Evolutionary conservation across 1,140 invertebrate species (phyloP).

Genomic region (Drosophila funebris): DNA sequence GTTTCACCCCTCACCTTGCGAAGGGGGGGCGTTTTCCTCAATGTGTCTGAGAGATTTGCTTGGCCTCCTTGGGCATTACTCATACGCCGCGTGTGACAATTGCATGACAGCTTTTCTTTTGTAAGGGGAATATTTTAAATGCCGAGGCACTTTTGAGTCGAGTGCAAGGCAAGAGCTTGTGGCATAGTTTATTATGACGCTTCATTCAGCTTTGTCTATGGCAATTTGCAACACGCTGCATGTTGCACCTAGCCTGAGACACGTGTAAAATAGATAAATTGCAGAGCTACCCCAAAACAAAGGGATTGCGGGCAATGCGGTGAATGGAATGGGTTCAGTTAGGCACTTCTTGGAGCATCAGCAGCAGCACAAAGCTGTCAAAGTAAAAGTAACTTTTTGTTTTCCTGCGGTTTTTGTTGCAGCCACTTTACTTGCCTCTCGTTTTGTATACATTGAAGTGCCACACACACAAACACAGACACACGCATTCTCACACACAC

Average conservation of each 20-base stretch:
- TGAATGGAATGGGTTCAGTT: not conserved
- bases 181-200: slow-evolving; percentile 31
- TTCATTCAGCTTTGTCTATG: slow-evolving; percentile 10
- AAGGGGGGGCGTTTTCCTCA: not conserved
- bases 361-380: slow-evolving; percentile 32
- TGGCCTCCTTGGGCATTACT: slow-evolving; percentile 50
- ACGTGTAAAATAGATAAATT: slow-evolving; percentile 49
- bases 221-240: slow-evolving; percentile 41
- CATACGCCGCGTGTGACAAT: slow-evolving; percentile 70
- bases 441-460: slow-evolving; percentile 11
- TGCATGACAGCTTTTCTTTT: slow-evolving; percentile 40
- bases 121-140: slow-evolving; percentile 25
- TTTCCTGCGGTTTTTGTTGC: slow-evolving; percentile 35
- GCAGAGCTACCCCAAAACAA: slow-evolving; percentile 33
- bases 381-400: slow-evolving; percentile 53
- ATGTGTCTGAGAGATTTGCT: slow-evolving; percentile 31
- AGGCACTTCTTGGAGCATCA: slow-evolving; percentile 14
- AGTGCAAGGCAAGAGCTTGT: slow-evolving; percentile 1
- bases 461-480: not conserved
- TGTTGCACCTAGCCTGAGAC: slow-evolving; percentile 8
- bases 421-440: slow-evolving; percentile 40
- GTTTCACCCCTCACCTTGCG: not conserved
- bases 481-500: not conserved
- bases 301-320: not conserved
- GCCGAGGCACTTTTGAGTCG: slow-evolving; percentile 10